Base-by-base conservation (phyloP, 2,113 vertebrate species). In the Labrus mixtus region DNA sequence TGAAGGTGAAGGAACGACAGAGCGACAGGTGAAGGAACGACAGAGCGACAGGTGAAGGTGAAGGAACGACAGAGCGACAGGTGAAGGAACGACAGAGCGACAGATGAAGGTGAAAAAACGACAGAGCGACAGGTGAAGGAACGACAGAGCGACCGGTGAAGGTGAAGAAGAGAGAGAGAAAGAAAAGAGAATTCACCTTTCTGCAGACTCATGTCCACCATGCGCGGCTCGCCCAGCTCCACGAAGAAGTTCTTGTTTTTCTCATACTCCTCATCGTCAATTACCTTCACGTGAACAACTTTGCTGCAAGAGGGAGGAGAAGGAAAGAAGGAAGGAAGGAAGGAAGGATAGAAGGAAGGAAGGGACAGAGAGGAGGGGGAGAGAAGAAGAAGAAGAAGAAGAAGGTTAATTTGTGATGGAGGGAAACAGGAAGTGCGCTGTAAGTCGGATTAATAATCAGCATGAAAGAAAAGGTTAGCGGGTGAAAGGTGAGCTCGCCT, bases 161-260 rank as follows among this genome's bases (percentile, higher is more conserved):
- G 60, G 41, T 13, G 72, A 51, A 79, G 68, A 57, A 51, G 87
- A 68, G 85, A 78, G 64, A 25, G 48, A 80, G 65, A 60, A 43
- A 79, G 51, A 72, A 58, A n/a, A n/a, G n/a, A n/a, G n/a, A n/a
- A 73, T 16, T 76, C 90, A 94, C 94, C 94, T 95, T 95, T 95
- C 90, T 95, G 94, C 78, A 95, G 93, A 78, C 94, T 95, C 94
- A 95, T 94, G 87, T 95, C 94, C 80, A 95, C 94, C 94, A 95
- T 95, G 77, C 94, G 94, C 12, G 98, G 98, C 94, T 99, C 97
- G 91, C 97, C 97, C 95, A 99, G 96, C 95, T 95, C 96, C 97
- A 99, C 95, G 96, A 97, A 99, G 96, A 99, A 99, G 97, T 97
- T 98, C 95, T 99, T 98, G 96, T 99, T 97, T 95, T 98, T 99